Conservation (phyloP, 92 coral and sea anemone genomes). For the Virgularia gustaviana region DNA sequence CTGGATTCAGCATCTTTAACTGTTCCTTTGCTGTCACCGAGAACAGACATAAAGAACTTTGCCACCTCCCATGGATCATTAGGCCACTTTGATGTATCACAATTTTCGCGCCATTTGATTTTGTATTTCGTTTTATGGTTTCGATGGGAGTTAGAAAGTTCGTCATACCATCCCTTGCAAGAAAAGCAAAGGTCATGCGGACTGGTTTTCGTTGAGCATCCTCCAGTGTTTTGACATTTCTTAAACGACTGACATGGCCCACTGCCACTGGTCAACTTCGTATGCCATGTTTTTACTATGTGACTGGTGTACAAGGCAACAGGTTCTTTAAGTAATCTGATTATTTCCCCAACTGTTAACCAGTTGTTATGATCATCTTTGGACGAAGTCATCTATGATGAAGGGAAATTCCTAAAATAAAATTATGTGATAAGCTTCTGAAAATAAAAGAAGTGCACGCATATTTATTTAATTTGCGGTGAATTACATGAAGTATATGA, state of each 20-base stretch:
- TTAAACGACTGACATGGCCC: not conserved
- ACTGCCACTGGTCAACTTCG: not conserved
- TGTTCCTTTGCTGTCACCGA: slow-evolving; percentile 25
- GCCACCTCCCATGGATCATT: slow-evolving; percentile 27
- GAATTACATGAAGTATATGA: too few relatives aligned
- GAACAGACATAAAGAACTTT: slow-evolving; percentile 43
- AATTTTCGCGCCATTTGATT: not conserved
- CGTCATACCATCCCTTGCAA: slow-evolving; percentile 3
- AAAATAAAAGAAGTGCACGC: too few relatives aligned
- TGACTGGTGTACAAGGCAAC: slow-evolving; percentile 5
- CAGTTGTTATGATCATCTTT: not conserved
- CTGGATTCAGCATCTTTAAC: slow-evolving; percentile 34
- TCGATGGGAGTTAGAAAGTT: slow-evolving; percentile 5
- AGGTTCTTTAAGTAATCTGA: slow-evolving; percentile 7
- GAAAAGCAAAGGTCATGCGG: not conserved
- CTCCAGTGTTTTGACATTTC: not conserved
- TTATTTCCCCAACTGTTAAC: slow-evolving; percentile 21
- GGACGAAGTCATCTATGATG: slow-evolving; percentile 20
- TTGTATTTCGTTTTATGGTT: too few relatives aligned
- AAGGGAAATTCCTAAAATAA: too few relatives aligned
- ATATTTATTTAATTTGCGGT: too few relatives aligned
- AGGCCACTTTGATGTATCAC: slow-evolving; percentile 24
- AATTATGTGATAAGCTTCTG: too few relatives aligned
- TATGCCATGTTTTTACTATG: slow-evolving; percentile 1
- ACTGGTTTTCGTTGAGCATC: not conserved